Evolutionary conservation across 2,113 vertebrate genomes (phyloP).

Genomic region (Verasper variegatus): DNA sequence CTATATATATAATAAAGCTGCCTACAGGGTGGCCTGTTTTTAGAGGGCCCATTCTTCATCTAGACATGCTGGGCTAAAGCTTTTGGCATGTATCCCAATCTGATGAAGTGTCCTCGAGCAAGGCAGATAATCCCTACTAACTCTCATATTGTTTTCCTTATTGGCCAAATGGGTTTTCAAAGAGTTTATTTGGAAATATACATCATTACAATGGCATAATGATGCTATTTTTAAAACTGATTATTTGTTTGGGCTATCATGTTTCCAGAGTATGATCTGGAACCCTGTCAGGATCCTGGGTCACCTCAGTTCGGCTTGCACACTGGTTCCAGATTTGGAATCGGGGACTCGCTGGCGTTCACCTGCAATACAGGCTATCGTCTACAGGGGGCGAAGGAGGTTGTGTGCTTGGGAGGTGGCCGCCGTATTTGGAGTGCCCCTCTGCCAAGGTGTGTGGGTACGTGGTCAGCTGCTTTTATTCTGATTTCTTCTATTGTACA

Average conservation of each 20-base stretch:
- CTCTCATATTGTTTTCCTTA: slow-evolving; percentile 6
- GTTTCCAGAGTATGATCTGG: slow-evolving; percentile 81
- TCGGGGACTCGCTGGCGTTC: slow-evolving; percentile 78
- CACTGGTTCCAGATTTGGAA: slow-evolving; percentile 75
- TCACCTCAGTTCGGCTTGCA: slow-evolving; percentile 77
- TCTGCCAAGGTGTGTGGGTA: slow-evolving; percentile 88
- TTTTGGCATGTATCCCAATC: slow-evolving; percentile 40
- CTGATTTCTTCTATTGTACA: slow-evolving; percentile 40
- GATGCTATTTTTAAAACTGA: neutral
- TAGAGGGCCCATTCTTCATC: slow-evolving; percentile 40
- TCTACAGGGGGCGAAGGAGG: slow-evolving; percentile 79
- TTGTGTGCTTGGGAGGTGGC: slow-evolving; percentile 82
- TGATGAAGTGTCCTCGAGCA: slow-evolving; percentile 50
- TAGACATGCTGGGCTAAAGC: slow-evolving; percentile 36
- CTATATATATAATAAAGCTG: neutral
- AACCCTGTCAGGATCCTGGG: slow-evolving; percentile 82
- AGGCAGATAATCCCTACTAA: slow-evolving; percentile 23
- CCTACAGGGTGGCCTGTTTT: slow-evolving; percentile 39
- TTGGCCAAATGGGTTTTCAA: slow-evolving; percentile 15
- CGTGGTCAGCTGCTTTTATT: slow-evolving; percentile 81
- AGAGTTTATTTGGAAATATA: neutral
- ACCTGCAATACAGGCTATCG: slow-evolving; percentile 82
- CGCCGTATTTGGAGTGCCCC: slow-evolving; percentile 84
- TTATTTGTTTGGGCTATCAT: neutral
- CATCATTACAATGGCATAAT: neutral